A percentile compares a stretch with the other conserved stretches of the same genome.
Conservation (phyloP, 2,888 invertebrate genomes). For the Drosophila greeni region DNA sequence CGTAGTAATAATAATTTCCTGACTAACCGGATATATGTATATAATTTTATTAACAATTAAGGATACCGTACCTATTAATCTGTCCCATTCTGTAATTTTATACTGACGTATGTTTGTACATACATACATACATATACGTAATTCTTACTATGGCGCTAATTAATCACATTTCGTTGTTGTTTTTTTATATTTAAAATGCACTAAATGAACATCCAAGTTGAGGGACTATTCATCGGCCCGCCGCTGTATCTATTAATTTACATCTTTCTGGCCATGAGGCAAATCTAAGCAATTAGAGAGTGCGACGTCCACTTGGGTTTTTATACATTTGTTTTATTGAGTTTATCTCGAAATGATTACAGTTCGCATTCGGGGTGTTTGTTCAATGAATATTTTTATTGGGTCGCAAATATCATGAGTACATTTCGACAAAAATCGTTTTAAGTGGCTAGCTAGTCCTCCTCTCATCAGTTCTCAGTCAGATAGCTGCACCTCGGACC, state of each 20-base stretch:
- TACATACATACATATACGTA: neutral
- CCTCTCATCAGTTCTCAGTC: constrained; percentile 34
- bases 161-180: neutral
- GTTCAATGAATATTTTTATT: constrained; percentile 63
- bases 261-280: constrained; percentile 31
- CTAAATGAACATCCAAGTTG: neutral
- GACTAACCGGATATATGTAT: neutral
- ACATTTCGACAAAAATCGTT: constrained; percentile 63
- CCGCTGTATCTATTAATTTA: constrained; percentile 26
- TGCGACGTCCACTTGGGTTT: constrained; percentile 12
- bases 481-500: constrained; percentile 20
- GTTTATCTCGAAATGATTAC: constrained; percentile 33
- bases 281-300: constrained; percentile 36
- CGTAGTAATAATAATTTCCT: neutral
- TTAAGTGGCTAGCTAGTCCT: constrained; percentile 35
- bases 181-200: constrained; percentile 1
- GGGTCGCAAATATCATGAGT: constrained; percentile 69
- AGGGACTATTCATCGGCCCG: neutral
- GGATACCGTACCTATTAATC: neutral
- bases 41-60: too few relatives aligned
- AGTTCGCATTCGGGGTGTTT: constrained; percentile 22
- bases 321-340: constrained; percentile 15
- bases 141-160: constrained; percentile 4
- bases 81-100: neutral
- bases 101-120: neutral